phyloP scores from a whole-genome alignment of 2,113 vertebrate genomes.

The Callorhinus ursinus region DNA sequence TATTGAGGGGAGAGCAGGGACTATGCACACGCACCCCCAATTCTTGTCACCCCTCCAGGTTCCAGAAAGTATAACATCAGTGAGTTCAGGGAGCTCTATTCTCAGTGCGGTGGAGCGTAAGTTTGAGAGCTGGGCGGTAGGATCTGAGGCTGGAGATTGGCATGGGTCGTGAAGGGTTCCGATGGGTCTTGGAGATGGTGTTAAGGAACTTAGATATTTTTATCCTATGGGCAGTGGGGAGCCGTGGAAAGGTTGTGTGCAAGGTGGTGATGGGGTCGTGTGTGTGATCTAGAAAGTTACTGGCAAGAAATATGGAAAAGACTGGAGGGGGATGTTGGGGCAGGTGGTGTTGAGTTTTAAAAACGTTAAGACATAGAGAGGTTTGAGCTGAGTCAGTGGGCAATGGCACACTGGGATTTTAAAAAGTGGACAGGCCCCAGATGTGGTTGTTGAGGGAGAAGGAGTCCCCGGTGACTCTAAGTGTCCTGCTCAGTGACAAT shows the following conservation, averaged over 20 bases:
- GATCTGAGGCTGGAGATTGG: neutral
- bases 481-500: neutral
- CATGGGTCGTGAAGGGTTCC: neutral
- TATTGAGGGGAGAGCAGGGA: neutral
- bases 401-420: neutral
- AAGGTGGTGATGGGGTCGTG: neutral
- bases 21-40: neutral
- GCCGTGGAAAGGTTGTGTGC: neutral
- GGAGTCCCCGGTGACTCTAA: neutral
- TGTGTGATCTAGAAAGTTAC: neutral
- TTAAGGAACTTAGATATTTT: slow-evolving; percentile 18
- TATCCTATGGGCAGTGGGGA: neutral
- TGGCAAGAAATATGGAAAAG: neutral
- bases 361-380: neutral
- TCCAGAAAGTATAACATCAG: neutral
- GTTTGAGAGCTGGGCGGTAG: neutral
- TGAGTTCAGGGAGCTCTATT: neutral
- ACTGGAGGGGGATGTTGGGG: neutral
- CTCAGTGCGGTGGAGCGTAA: neutral
- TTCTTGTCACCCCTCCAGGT: neutral
- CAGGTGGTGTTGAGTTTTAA: neutral
- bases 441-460: neutral
- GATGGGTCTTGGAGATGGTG: neutral
- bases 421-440: neutral
- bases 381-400: neutral